Conservation (phyloP, 2,888 invertebrate genomes). For the Oxystoma pomonae region DNA sequence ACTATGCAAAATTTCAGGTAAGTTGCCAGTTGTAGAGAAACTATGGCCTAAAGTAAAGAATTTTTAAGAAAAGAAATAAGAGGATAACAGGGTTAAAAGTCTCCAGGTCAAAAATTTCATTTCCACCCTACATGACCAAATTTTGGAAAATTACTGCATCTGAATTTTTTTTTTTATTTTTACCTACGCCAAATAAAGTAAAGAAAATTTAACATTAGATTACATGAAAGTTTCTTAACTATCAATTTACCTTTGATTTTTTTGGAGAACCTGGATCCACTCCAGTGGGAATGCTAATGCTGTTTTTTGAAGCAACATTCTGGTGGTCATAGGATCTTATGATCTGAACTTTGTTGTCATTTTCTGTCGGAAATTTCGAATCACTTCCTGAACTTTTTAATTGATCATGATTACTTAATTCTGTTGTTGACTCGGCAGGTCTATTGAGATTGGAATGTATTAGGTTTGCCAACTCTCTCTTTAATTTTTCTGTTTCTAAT, state of each 20-base stretch:
- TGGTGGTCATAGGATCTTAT: conserved; percentile 28
- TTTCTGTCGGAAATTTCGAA: neutral
- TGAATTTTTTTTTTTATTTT: too few relatives aligned
- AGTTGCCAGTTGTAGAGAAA: too few relatives aligned
- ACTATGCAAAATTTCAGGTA: too few relatives aligned
- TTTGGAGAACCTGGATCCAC: neutral
- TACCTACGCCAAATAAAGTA: too few relatives aligned
- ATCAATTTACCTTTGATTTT: conserved; percentile 5
- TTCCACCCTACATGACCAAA: too few relatives aligned
- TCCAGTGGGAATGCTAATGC: neutral
- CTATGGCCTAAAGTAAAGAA: too few relatives aligned
- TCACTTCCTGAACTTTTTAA: neutral
- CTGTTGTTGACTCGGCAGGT: conserved; percentile 6
- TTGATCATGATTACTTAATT: neutral
- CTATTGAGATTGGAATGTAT: conserved; percentile 22
- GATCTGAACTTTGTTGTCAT: conserved; percentile 28
- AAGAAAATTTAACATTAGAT: too few relatives aligned
- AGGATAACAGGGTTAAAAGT: too few relatives aligned
- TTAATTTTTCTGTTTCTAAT: conserved; percentile 41
- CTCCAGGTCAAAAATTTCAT: too few relatives aligned
- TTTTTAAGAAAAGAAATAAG: too few relatives aligned
- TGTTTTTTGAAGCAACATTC: conserved; percentile 9
- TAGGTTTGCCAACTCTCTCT: conserved; percentile 40
- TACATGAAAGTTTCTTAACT: too few relatives aligned
- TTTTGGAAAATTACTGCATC: too few relatives aligned